These are phyloP conservation scores for Passer montanus DNA, from an alignment of 2,113 vertebrate species.

Conservation along the genomic window DNA sequence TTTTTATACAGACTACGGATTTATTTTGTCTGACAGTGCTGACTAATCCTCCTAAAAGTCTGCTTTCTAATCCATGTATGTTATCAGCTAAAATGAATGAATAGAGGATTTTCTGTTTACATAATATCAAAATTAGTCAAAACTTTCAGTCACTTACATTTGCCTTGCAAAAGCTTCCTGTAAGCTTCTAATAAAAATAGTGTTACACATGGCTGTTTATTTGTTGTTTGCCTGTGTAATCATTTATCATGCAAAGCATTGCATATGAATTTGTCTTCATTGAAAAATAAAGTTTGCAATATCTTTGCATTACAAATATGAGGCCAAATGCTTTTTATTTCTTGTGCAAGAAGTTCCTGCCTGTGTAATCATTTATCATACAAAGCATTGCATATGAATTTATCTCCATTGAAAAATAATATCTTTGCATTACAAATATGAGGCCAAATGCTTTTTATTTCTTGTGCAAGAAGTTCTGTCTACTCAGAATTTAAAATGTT, in stretches of 20 bases:
- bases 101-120: slow-evolving; percentile 53
- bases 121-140: slow-evolving; percentile 18
- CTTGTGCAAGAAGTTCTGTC: background rate
- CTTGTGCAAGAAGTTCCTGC: background rate
- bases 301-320: background rate
- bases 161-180: background rate
- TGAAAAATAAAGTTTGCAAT: background rate
- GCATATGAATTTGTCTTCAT: background rate
- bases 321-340: background rate
- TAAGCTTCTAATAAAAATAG: background rate
- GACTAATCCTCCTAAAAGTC: slow-evolving; percentile 55
- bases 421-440: background rate
- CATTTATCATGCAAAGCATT: background rate
- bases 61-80: slow-evolving; percentile 29
- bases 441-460: background rate
- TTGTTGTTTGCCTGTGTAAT: background rate
- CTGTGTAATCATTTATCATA: background rate
- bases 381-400: background rate
- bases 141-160: slow-evolving; percentile 29
- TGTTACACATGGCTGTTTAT: background rate
- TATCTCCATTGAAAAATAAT: background rate
- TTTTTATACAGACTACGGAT: background rate
- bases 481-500: background rate
- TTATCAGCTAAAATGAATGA: slow-evolving; percentile 48
- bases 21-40: slow-evolving; percentile 28